Evolutionary conservation across 2,113 vertebrate species (phyloP), one percentile per base, ranked within the genome.

Genomic region (Hippocampus abdominalis): DNA sequence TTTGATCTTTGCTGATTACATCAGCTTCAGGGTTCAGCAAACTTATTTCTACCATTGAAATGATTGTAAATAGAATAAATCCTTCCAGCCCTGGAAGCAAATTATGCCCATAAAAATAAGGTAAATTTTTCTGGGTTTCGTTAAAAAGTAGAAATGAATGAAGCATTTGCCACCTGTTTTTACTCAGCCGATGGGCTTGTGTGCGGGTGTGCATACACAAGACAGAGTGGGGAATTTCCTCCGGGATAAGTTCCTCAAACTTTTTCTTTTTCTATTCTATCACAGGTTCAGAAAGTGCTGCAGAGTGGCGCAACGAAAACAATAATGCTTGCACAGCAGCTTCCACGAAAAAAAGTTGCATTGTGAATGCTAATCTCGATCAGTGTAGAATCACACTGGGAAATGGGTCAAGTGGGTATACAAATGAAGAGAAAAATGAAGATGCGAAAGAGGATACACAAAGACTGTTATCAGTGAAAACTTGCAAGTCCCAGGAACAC

Each of bases 281-380:
- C 64, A 69, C 71, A 87, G 85, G 51, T 76, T 56, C 64, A 70
- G 59, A 21, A 8, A 23, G 51, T 27, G 36, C 32, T 8, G 21
- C 81, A 54, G 70, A 81, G 72, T 51, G 84, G 29, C 86, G 85
- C 79, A 94, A 94, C 61, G 90, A 82, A 81, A 95, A 95, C 81
- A 94, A 92, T 81, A 94, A 92, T 9, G 92, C 92, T 11, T 80
- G 87, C 44, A 90, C 89, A 56, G 88, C 85, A 66, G 81, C 77
- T 40, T 74, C 56, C 15, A 81, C 53, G 16, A 51, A 64, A n/a
- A 83, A 85, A 76, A 82, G 46, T 42, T 76, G 64, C 68, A 46
- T n/a, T 29, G 32, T 39, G 65, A 66, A 70, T 59, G 36, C n/a
- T 46, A 74, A 77, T 68, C 70, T 74, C 25, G 64, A 81, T 46